These are phyloP conservation scores for Circaetus cinerascens DNA, from an alignment of 2,113 vertebrate genomes.

Conservation along the genomic window DNA sequence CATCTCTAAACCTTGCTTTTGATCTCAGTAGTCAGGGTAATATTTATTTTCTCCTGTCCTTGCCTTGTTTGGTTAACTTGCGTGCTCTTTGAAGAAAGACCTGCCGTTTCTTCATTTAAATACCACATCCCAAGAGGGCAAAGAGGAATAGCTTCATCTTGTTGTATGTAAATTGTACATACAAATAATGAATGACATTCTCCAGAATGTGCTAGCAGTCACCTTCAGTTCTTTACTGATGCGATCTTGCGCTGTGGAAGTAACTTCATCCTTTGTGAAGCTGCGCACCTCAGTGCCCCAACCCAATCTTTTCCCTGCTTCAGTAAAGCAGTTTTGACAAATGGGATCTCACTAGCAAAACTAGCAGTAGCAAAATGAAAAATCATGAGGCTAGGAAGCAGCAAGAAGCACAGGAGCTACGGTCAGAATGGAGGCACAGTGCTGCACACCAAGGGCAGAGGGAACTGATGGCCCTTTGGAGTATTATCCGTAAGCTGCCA, in stretches of 20 bases:
- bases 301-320: background rate
- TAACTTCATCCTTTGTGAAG: background rate
- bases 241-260: background rate
- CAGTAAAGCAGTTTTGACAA: background rate
- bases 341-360: background rate
- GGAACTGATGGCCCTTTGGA: background rate
- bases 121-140: constrained; percentile 5
- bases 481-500: background rate
- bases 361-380: background rate
- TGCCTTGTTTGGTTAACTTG: constrained; percentile 14
- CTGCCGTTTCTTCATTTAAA: constrained; percentile 16
- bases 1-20: background rate
- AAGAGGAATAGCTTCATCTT: constrained; percentile 3
- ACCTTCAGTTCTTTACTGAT: constrained; percentile 1
- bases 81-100: constrained; percentile 5
- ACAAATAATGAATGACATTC: background rate
- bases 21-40: background rate
- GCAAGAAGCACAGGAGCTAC: background rate
- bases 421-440: background rate
- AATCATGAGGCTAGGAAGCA: background rate
- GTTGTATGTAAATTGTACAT: background rate
- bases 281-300: background rate
- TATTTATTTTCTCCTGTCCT: constrained; percentile 24
- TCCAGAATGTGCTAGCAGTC: background rate
- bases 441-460: background rate